These are phyloP conservation scores for Capitulum mitella DNA, from an alignment of 2,888 invertebrate genomes.

Conservation along the genomic window DNA sequence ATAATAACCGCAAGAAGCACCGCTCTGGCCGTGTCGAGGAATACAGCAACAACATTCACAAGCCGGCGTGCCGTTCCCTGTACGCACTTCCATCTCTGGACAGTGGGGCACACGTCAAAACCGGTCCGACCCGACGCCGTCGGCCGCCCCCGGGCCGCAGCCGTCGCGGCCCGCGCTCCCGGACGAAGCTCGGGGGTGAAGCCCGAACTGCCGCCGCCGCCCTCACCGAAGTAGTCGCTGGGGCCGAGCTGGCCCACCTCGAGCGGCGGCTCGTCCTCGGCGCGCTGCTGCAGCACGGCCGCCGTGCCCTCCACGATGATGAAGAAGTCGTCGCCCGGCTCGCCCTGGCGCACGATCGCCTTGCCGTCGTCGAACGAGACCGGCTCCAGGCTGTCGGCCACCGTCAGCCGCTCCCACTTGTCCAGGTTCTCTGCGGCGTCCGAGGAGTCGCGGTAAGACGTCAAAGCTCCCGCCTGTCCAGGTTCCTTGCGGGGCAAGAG, in stretches of 20 bases:
- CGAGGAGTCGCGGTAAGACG: no score
- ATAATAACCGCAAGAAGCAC: no score
- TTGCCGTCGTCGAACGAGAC: conserved; percentile 88
- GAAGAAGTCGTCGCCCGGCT: conserved; percentile 98
- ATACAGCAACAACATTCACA: no score
- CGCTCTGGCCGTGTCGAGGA: no score
- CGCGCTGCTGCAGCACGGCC: conserved; percentile 68
- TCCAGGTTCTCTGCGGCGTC: conserved; percentile 88
- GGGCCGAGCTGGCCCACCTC: conserved; percentile 94
- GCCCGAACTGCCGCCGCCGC: neutral
- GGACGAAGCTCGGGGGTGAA: no score
- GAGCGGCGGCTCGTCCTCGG: conserved; percentile 64
- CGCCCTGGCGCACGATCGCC: conserved; percentile 94
- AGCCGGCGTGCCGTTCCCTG: no score
- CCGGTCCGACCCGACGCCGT: no score
- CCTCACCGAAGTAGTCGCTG: conserved; percentile 93
- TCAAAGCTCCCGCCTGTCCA: conserved; percentile 91
- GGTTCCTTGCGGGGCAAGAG: neutral
- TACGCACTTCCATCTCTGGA: no score
- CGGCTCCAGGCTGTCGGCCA: conserved; percentile 94
- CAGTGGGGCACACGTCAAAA: no score
- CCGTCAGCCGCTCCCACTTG: conserved; percentile 97
- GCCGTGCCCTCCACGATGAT: conserved; percentile 92
- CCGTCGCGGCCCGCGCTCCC: no score
- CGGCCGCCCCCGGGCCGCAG: no score